A percentile compares a stretch with the other conserved stretches of the same genome.
Evolutionary conservation across 2,113 vertebrate species (phyloP).

Genomic region (Hucho hucho): DNA sequence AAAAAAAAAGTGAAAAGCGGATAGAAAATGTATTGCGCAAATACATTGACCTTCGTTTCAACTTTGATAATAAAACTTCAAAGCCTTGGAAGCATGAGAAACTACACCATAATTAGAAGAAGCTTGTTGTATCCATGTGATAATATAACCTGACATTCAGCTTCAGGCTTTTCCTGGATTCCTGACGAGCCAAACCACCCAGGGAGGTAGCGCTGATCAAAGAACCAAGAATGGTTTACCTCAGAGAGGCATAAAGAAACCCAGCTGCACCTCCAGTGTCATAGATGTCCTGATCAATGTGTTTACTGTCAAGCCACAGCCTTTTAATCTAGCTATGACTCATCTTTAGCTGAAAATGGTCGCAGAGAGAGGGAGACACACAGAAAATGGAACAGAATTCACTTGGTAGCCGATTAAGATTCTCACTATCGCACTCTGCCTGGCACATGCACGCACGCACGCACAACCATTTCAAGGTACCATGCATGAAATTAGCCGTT

Average conservation of each 20-base stretch:
- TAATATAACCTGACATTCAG: background rate
- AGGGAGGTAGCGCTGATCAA: constrained; percentile 1
- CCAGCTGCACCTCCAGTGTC: background rate
- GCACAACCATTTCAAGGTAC: no score
- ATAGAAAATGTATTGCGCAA: constrained; percentile 10
- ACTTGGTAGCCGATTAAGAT: no score
- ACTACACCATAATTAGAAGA: background rate
- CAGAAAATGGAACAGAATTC: no score
- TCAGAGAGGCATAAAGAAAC: background rate
- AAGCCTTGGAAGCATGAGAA: constrained; percentile 18
- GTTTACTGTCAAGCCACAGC: constrained; percentile 3
- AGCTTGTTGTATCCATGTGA: background rate
- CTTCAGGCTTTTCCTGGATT: background rate
- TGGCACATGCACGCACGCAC: no score
- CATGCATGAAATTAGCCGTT: no score
- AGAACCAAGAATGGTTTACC: background rate
- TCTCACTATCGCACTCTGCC: no score
- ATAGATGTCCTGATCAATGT: background rate
- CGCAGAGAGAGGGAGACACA: background rate
- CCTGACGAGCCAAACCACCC: background rate
- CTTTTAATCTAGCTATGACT: constrained; percentile 9
- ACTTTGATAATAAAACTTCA: constrained; percentile 51
- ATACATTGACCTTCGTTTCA: constrained; percentile 53
- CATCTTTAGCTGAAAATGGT: background rate
- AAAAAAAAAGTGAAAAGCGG: no score